Conservation (phyloP, 2,797 vertebrate genomes). For the Catharus ustulatus region DNA sequence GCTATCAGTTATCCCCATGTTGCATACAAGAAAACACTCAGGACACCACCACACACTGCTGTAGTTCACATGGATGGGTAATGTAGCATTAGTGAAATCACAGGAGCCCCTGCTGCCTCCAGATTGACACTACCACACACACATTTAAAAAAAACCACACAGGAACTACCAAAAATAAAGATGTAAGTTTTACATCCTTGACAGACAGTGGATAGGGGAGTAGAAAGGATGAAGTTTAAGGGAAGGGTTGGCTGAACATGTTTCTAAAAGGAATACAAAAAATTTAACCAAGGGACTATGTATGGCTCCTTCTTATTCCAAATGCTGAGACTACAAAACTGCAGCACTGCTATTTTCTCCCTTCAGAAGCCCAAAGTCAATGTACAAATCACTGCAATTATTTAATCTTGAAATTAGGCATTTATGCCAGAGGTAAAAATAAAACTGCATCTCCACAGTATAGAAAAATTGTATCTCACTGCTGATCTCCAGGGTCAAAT, state of each 20-base stretch:
- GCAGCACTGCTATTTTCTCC: not conserved
- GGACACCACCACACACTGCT: not conserved
- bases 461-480: not conserved
- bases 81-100: not conserved
- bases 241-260: not conserved
- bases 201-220: not conserved
- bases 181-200: not conserved
- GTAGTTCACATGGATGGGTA: not conserved
- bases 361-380: not conserved
- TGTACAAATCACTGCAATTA: not conserved
- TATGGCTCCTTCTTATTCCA: not conserved
- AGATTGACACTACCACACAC: not conserved
- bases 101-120: not conserved
- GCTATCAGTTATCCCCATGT: not conserved
- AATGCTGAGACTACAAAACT: not conserved
- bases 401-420: not conserved
- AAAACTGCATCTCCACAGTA: not conserved
- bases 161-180: not conserved
- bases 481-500: not conserved
- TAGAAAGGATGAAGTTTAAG: not conserved
- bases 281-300: not conserved
- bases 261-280: not conserved
- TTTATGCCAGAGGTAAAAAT: not conserved
- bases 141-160: not conserved
- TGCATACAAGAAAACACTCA: not conserved